These are phyloP conservation scores for Euphonia xanthogaster DNA, from an alignment of 2,797 vertebrate species.

Conservation along the genomic window DNA sequence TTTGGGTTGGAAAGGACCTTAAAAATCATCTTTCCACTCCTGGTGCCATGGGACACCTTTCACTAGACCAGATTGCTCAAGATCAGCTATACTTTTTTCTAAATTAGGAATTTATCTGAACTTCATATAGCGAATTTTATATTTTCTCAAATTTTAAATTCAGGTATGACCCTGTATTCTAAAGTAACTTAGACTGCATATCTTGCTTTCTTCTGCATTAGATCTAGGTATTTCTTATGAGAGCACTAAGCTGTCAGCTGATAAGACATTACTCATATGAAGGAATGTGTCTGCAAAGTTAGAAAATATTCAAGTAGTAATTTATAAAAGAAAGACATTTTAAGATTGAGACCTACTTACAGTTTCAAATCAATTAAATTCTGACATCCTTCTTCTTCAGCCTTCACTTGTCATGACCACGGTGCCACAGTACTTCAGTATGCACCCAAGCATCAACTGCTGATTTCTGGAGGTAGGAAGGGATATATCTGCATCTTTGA, in stretches of 20 bases:
- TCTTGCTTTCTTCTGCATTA: neutral
- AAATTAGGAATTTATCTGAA: neutral
- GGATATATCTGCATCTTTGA: constrained; percentile 93
- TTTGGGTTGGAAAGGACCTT: neutral
- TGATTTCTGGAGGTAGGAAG: constrained; percentile 94
- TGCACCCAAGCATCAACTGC: constrained; percentile 91
- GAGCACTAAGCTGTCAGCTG: neutral
- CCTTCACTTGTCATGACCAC: constrained; percentile 94
- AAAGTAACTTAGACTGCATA: neutral
- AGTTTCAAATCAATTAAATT: neutral
- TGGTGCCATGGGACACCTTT: neutral
- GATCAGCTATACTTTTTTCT: neutral
- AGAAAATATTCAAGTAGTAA: neutral
- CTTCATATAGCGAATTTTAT: neutral
- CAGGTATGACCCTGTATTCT: neutral
- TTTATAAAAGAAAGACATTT: neutral
- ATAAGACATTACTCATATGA: neutral
- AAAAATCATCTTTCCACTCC: neutral
- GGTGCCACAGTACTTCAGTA: constrained; percentile 97
- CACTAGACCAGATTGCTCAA: neutral
- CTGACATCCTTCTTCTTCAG: constrained; percentile 64
- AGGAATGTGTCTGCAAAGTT: neutral
- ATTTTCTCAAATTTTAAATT: neutral
- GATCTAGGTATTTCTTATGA: neutral
- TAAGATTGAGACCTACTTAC: neutral